Evolutionary conservation across 2,888 invertebrate species (phyloP).

Genomic region (Agapostemon virescens): DNA sequence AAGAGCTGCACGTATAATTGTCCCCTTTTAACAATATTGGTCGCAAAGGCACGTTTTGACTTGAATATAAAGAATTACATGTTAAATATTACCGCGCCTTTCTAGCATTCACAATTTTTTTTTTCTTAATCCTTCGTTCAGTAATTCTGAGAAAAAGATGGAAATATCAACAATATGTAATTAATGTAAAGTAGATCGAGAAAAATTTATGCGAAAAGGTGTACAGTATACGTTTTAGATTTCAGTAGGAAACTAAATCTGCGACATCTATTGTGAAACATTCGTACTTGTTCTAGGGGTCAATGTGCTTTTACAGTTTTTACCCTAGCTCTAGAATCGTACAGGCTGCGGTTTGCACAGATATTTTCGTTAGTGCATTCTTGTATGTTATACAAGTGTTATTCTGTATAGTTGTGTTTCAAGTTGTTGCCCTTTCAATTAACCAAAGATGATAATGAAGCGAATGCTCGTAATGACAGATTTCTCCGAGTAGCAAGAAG

Average conservation of each 20-base stretch:
- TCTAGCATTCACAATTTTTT: too few species aligned
- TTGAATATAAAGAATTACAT: too few species aligned
- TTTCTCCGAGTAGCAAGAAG: not conserved
- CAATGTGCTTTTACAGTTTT: constrained; percentile 45
- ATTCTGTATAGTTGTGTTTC: constrained; percentile 44
- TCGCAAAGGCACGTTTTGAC: too few species aligned
- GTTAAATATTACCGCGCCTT: too few species aligned
- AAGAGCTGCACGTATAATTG: not conserved
- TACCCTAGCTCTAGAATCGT: constrained; percentile 16
- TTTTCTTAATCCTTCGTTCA: too few species aligned
- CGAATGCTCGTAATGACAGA: constrained; percentile 8
- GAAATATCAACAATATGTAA: too few species aligned
- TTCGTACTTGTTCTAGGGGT: constrained; percentile 12
- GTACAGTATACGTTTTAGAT: not conserved
- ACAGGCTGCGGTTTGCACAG: constrained; percentile 4
- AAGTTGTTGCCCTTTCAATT: constrained; percentile 36
- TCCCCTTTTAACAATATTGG: too few species aligned
- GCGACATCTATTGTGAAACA: not conserved
- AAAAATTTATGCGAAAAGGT: not conserved
- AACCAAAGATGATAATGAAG: constrained; percentile 57
- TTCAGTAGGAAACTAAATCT: not conserved
- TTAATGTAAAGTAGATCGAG: not conserved
- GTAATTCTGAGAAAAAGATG: too few species aligned
- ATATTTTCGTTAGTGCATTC: constrained; percentile 38
- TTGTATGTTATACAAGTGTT: constrained; percentile 44